A percentile compares a stretch with the other conserved stretches of the same genome.
Evolutionary conservation across 2,797 vertebrate species (phyloP).

Genomic region (Phrynocephalus forsythii): DNA sequence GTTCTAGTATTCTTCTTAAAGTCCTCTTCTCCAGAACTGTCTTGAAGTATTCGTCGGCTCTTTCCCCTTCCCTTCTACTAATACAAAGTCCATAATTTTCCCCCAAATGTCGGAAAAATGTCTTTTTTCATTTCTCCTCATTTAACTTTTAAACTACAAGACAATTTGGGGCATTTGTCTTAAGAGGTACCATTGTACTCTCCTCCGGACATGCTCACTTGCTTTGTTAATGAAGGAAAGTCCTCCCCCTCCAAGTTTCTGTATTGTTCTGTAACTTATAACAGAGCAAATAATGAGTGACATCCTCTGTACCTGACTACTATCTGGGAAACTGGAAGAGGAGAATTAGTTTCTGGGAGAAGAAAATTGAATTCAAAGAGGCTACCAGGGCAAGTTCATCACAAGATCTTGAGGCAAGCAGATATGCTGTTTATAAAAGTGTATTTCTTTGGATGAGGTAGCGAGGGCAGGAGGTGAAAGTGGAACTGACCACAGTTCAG

Average conservation of each 20-base stretch:
- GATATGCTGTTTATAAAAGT: conserved; percentile 37
- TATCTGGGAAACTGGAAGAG: conserved; percentile 34
- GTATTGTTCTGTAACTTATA: conserved; percentile 32
- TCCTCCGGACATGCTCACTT: neutral
- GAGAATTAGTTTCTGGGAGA: neutral
- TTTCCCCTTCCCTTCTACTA: too few species aligned
- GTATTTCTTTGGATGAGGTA: conserved; percentile 28
- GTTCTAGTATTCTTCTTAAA: too few species aligned
- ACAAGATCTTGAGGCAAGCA: conserved; percentile 29
- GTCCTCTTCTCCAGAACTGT: too few species aligned
- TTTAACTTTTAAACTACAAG: too few species aligned
- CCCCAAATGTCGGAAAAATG: too few species aligned
- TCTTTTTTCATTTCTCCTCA: too few species aligned
- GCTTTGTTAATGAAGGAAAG: conserved; percentile 18
- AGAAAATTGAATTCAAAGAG: conserved; percentile 35
- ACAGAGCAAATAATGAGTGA: conserved; percentile 15
- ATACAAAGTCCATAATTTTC: too few species aligned
- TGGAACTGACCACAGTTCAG: neutral
- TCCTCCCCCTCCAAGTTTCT: neutral
- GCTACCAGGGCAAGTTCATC: conserved; percentile 31
- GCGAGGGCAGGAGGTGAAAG: conserved; percentile 21
- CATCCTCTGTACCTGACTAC: neutral
- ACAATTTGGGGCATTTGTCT: too few species aligned
- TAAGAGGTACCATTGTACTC: too few species aligned
- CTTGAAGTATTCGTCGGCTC: too few species aligned